Conservation (phyloP, 2,797 vertebrate species). For the Tragelaphus oryx region DNA sequence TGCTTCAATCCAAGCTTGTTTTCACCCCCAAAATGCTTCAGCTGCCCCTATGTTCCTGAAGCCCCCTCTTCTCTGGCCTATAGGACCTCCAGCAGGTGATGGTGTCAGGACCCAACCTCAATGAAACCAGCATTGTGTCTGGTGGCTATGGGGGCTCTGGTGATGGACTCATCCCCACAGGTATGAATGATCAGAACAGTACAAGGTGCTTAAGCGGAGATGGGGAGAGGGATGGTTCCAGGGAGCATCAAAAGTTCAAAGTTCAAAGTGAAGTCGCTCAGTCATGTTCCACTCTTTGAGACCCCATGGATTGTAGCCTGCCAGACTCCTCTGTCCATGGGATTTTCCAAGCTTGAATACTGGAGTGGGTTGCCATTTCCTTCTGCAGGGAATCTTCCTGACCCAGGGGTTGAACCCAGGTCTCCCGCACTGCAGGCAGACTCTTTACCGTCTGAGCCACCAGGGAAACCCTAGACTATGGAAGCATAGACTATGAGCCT, state of each 20-base stretch:
- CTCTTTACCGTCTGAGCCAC: neutral
- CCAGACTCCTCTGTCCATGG: neutral
- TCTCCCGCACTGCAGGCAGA: neutral
- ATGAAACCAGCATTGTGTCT: slow-evolving; percentile 97
- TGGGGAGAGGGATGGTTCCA: neutral
- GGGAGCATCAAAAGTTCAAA: neutral
- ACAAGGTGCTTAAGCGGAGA: neutral
- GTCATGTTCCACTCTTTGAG: neutral
- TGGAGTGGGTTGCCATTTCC: neutral
- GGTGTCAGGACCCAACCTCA: slow-evolving; percentile 97
- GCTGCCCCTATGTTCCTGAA: slow-evolving; percentile 38
- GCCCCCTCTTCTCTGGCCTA: neutral
- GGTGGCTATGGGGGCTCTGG: slow-evolving; percentile 95
- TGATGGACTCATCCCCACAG: slow-evolving; percentile 95
- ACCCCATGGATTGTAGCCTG: neutral
- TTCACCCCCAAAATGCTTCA: slow-evolving; percentile 38
- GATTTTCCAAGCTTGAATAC: neutral
- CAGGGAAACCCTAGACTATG: neutral
- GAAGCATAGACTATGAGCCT: neutral
- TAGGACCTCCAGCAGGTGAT: slow-evolving; percentile 98
- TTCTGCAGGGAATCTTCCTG: neutral
- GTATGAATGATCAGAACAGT: slow-evolving; percentile 76
- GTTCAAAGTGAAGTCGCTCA: neutral
- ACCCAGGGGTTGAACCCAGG: neutral
- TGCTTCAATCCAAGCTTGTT: slow-evolving; percentile 46